These are phyloP conservation scores for Paralichthys olivaceus DNA, from an alignment of 2,113 vertebrate genomes.

Conservation along the genomic window DNA sequence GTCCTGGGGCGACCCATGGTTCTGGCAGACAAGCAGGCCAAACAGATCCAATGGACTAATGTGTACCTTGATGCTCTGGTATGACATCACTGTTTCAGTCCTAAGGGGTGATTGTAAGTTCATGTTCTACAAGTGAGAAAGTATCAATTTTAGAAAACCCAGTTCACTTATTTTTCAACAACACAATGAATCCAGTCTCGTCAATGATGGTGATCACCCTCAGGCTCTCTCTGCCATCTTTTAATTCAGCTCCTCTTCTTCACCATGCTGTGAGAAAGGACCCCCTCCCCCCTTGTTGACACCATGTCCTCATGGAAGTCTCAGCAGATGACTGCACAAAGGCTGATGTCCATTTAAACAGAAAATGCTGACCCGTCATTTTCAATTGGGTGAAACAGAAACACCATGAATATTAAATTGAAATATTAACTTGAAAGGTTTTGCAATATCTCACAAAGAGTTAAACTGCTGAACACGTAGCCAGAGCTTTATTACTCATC, in stretches of 20 bases:
- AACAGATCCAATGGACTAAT: constrained; percentile 98
- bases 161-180: neutral
- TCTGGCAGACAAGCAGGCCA: constrained; percentile 92
- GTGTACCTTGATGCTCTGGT: constrained; percentile 98
- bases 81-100: constrained; percentile 39
- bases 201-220: neutral
- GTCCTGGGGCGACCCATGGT: constrained; percentile 98
- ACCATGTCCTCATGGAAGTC: neutral
- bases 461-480: neutral
- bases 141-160: no score
- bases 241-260: neutral
- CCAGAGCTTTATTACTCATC: neutral
- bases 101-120: no score
- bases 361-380: neutral
- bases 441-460: neutral
- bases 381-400: neutral
- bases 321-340: neutral
- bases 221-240: neutral
- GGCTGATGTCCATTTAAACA: neutral
- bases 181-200: neutral
- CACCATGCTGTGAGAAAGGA: no score
- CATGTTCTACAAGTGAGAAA: no score
- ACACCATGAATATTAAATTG: neutral
- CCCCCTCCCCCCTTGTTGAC: neutral
- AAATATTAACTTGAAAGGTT: neutral